Evolutionary conservation across 2,113 vertebrate species (phyloP), one percentile per base, ranked within the genome.

Genomic region (Crotalus horridus): DNA sequence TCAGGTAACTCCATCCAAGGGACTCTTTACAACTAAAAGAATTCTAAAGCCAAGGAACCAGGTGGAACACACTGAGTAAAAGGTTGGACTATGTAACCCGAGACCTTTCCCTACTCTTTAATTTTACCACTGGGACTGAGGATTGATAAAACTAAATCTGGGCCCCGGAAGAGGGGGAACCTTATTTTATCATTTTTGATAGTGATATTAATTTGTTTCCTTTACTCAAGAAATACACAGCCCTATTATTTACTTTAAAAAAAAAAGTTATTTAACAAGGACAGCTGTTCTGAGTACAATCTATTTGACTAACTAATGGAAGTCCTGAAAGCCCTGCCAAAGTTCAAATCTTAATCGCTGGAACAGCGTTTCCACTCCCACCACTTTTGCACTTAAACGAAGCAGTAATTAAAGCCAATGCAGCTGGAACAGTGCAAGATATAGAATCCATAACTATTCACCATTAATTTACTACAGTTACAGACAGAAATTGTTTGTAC

Each of bases 301-400:
- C 81, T 64, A 61, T 90, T 93, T 87, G 81, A 51, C 92, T 93
- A 93, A 93, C 92, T 93, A 93, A 90, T 93, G 92, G 92, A 93
- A 90, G 89, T 87, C 89, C 89, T 61, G 46, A 64, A 90, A 89
- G 92, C 81, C 48, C 46, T 93, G 92, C 92, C 92, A 93, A 93
- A 58, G 56, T 58, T 93, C 89, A 64, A 87, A 93, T 81, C 89
- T 93, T 93, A 93, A 93, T 93, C 87, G 89, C 81, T 90, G n/a
- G 89, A 64, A 58, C 92, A 39, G 39, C 55, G n/a, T 26, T 59
- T 43, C 33, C 11, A 69, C 74, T n/a, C 74, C 56, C 10, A 29
- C 69, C 12, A 20, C 29, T 48, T 53, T 29, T 87, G 89, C 92
- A 93, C 89, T 93, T 87, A 93, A 90, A 93, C 15, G 56, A 87